Conservation (phyloP, 2,888 invertebrate species). For the Caenorhabditis wallacei region DNA sequence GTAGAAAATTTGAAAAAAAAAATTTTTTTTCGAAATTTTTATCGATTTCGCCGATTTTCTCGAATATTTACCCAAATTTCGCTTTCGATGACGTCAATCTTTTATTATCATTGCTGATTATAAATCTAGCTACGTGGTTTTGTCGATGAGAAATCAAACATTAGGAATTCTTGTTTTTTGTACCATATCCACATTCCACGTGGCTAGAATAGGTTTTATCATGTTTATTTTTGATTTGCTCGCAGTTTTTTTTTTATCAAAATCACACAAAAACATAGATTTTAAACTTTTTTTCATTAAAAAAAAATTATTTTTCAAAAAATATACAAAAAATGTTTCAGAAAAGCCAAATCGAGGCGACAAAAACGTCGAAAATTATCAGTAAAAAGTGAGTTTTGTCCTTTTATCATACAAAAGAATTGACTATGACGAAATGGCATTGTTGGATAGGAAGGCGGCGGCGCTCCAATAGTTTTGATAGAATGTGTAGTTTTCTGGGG, state of each 20-base stretch:
- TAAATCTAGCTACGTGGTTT: neutral
- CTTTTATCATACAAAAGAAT: slow-evolving; percentile 7
- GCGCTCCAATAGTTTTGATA: slow-evolving; percentile 47
- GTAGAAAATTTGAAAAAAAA: too few relatives aligned
- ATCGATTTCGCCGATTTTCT: too few relatives aligned
- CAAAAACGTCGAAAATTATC: slow-evolving; percentile 45
- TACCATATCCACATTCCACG: neutral
- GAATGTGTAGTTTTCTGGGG: slow-evolving; percentile 11
- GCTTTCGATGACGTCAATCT: neutral
- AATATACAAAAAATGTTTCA: neutral
- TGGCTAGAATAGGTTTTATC: too few relatives aligned
- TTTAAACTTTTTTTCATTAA: neutral
- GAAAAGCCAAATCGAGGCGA: neutral
- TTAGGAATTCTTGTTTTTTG: neutral
- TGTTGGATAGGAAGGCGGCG: slow-evolving; percentile 40
- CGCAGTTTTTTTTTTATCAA: neutral
- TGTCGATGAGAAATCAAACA: neutral
- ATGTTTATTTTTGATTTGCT: neutral
- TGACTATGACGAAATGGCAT: slow-evolving; percentile 43
- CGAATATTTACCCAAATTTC: too few relatives aligned
- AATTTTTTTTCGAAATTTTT: too few relatives aligned
- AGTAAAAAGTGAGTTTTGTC: slow-evolving; percentile 53
- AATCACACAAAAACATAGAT: neutral
- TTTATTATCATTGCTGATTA: neutral
- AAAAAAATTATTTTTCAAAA: neutral